Evolutionary conservation across 2,797 vertebrate species (phyloP).

Genomic region (Pseudochirops corinnae): DNA sequence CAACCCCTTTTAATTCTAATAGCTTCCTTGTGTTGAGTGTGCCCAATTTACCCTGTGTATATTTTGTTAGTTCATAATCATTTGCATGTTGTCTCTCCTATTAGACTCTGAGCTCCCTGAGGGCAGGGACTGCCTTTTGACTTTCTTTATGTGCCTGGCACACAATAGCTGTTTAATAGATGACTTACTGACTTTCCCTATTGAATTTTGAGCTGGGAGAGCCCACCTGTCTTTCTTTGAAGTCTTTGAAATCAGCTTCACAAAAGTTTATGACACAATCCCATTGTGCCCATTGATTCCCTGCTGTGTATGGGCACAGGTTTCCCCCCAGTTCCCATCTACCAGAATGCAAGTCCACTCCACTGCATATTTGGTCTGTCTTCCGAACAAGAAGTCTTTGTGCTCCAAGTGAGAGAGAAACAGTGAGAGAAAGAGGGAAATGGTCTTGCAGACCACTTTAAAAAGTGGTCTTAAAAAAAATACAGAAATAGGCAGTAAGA

Average conservation of each 20-base stretch:
- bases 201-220: neutral
- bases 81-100: neutral
- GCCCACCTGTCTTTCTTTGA: neutral
- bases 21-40: neutral
- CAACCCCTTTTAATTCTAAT: neutral
- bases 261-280: neutral
- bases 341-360: neutral
- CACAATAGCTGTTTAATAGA: neutral
- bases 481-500: neutral
- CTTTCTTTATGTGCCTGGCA: neutral
- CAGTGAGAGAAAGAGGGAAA: neutral
- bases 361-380: neutral
- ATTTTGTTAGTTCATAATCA: neutral
- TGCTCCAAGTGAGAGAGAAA: neutral
- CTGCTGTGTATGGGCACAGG: neutral
- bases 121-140: neutral
- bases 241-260: neutral
- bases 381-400: neutral
- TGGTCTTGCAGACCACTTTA: neutral
- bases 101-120: neutral
- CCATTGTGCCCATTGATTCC: neutral
- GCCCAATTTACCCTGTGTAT: neutral
- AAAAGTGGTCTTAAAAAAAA: neutral
- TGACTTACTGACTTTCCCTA: neutral
- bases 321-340: neutral